A percentile compares a stretch with the other conserved stretches of the same genome.
phyloP scores from a whole-genome alignment of 2,113 vertebrate species.

The Electrona antarctica region DNA sequence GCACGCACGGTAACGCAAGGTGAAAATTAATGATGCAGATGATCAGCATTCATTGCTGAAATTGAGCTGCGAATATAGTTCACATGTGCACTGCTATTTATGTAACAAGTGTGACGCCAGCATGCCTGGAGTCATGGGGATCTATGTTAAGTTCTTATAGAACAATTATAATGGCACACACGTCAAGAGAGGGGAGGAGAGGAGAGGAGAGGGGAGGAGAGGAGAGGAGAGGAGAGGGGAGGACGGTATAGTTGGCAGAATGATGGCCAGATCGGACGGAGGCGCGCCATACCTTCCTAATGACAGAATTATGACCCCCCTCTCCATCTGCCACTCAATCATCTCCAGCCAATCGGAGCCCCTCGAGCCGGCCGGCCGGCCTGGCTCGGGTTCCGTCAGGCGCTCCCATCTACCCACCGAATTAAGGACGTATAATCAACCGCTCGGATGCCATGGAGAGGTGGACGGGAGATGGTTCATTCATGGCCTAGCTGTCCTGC shows the following conservation, averaged over 20 bases:
- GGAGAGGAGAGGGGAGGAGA: slow-evolving; percentile 6
- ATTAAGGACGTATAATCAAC: slow-evolving; percentile 44
- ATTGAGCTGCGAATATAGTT: no score
- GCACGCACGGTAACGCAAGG: no score
- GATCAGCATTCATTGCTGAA: no score
- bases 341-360: slow-evolving; percentile 57
- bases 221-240: background rate
- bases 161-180: background rate
- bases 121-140: no score
- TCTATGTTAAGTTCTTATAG: no score
- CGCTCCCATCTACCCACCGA: slow-evolving; percentile 62
- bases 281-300: slow-evolving; percentile 52
- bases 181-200: background rate
- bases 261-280: slow-evolving; percentile 17
- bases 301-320: slow-evolving; percentile 63
- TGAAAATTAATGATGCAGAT: no score
- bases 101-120: no score
- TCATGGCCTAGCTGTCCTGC: no score
- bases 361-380: slow-evolving; percentile 12
- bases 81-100: no score
- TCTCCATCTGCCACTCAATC: slow-evolving; percentile 72
- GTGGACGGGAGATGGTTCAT: no score
- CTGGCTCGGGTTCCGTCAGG: slow-evolving; percentile 26
- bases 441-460: slow-evolving; percentile 48
- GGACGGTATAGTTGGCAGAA: background rate